Percentiles rank a stretch among this genome's conserved stretches.
Evolutionary conservation across 2,797 vertebrate genomes (phyloP).

Genomic region (Kryptolebias ocellatus): DNA sequence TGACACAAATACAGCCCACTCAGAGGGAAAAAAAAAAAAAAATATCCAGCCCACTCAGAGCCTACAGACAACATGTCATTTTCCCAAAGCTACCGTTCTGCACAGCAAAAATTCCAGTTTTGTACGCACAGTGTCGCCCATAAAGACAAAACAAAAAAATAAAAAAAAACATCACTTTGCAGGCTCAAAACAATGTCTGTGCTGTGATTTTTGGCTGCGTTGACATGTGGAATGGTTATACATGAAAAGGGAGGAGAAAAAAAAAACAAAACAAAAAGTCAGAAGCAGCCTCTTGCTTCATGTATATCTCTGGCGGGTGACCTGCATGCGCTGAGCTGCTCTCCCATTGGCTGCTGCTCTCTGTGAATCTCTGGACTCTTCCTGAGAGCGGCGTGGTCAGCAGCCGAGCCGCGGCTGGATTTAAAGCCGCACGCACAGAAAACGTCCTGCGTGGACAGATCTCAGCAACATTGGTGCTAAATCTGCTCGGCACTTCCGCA

Average conservation of each 20-base stretch:
- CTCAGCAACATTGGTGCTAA: neutral
- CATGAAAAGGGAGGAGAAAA: too few species aligned
- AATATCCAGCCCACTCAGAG: neutral
- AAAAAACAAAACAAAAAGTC: neutral
- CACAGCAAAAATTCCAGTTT: neutral
- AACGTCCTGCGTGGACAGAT: constrained; percentile 2
- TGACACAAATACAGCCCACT: neutral
- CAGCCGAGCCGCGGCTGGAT: neutral
- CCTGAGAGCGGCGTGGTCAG: constrained; percentile 8
- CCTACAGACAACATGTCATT: neutral
- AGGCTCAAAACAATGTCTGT: neutral
- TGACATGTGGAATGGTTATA: neutral
- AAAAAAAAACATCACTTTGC: neutral
- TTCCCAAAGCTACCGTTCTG: neutral
- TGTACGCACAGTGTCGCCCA: neutral
- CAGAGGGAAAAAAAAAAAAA: neutral
- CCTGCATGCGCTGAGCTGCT: neutral
- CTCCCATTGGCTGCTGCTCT: constrained; percentile 3
- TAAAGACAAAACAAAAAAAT: neutral
- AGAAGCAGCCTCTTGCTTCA: neutral
- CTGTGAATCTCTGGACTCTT: constrained; percentile 6
- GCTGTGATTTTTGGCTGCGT: neutral
- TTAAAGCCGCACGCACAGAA: constrained; percentile 8
- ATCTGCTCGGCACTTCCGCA: neutral
- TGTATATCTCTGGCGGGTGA: neutral